Conservation (phyloP, 53 echinoderm and acorn worm species). For the Crossaster papposus region DNA sequence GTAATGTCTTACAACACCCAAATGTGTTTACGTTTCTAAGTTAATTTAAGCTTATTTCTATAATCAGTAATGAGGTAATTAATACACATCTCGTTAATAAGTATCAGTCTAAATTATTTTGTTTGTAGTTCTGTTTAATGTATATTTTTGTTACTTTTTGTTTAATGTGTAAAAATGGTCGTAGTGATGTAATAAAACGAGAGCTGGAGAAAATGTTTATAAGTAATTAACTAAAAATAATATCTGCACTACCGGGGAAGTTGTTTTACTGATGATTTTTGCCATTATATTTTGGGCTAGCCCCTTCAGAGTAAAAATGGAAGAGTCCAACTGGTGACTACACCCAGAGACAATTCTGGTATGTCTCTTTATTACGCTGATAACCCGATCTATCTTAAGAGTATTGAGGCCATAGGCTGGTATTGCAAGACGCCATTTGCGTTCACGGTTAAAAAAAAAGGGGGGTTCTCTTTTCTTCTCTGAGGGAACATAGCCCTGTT, state of each 20-base stretch:
- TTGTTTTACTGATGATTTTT: background rate
- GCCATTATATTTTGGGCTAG: background rate
- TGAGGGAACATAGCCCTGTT: background rate
- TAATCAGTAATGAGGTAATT: background rate
- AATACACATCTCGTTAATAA: background rate
- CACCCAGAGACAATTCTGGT: slow-evolving; percentile 8
- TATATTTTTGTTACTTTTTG: background rate
- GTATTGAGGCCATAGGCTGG: background rate
- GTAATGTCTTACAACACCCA: background rate
- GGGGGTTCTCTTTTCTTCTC: background rate
- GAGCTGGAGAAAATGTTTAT: background rate
- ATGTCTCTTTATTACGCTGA: background rate
- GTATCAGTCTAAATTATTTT: background rate
- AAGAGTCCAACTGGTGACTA: slow-evolving; percentile 7
- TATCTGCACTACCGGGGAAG: background rate
- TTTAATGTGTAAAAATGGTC: background rate
- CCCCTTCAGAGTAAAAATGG: slow-evolving; percentile 23
- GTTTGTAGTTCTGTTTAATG: background rate
- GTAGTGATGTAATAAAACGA: background rate
- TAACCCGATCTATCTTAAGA: background rate
- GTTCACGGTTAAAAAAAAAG: background rate
- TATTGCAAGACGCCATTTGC: background rate
- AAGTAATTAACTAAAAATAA: background rate
- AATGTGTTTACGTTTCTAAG: background rate
- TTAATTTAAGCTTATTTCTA: background rate